Evolutionary conservation across 2,113 vertebrate genomes (phyloP).

Genomic region (Scomber japonicus): DNA sequence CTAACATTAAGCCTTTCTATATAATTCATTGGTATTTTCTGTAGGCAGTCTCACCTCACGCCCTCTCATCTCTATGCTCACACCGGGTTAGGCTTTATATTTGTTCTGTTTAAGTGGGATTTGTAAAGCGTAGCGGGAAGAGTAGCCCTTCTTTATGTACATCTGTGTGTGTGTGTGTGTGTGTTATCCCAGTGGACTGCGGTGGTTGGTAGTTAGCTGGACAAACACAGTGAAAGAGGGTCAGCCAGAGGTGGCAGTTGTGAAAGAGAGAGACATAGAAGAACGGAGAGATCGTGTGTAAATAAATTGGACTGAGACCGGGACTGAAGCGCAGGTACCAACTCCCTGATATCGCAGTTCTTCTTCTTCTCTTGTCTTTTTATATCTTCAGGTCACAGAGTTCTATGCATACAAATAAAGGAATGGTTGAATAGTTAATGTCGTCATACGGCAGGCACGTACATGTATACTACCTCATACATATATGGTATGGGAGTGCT

Average conservation of each 20-base stretch:
- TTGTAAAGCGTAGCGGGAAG: constrained; percentile 24
- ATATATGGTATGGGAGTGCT: neutral
- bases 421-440: neutral
- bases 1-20: constrained; percentile 15
- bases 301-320: constrained; percentile 62
- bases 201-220: constrained; percentile 40
- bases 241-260: constrained; percentile 52
- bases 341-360: constrained; percentile 22
- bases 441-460: constrained; percentile 6
- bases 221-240: constrained; percentile 42
- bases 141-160: neutral
- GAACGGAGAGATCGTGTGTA: constrained; percentile 25
- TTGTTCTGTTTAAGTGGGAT: constrained; percentile 46
- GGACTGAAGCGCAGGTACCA: constrained; percentile 26
- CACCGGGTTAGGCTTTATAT: constrained; percentile 34
- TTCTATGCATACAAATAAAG: constrained; percentile 25
- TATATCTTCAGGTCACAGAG: neutral
- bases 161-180: neutral
- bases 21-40: constrained; percentile 36
- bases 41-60: neutral
- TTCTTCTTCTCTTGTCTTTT: constrained; percentile 21
- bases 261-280: constrained; percentile 10
- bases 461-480: neutral
- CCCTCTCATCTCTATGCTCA: constrained; percentile 20
- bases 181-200: constrained; percentile 36